Evolutionary conservation across 2,888 invertebrate species (phyloP), one percentile per base, ranked within the genome.

Genomic region (Linnaemya tessellans): DNA sequence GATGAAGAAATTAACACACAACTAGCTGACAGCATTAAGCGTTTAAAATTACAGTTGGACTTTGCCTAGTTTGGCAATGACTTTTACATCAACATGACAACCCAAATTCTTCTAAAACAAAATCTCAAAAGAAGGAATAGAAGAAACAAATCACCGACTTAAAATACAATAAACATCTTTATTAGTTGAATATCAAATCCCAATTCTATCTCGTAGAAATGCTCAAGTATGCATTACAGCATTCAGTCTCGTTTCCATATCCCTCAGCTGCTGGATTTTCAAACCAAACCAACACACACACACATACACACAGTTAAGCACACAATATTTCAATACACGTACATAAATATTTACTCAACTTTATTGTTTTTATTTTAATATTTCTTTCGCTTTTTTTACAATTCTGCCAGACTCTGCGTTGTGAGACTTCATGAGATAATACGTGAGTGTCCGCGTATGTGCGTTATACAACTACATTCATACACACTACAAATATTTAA

Each of bases 171-270:
- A 13, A 54, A 54, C 22, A 22, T 22, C 11, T 54, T 22, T 54
- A 22, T 20, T 54, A 54, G 54, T 54, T 20, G 3, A 54, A 54
- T 30, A 54, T 20, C 13, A 51, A 22, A 22, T 46, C 46, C 3
- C 46, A 13, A 22, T 22, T 18, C 38, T 22, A 30, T 30, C 22
- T n/a, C 20, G 11, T 4, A 43, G 3, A 20, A 20, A 51, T 20
- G 18, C 20, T 9, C 25, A 58, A 22, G 41, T 1, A 58, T 71
- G 56, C 43, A 7, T 46, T 20, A 73, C n/a, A 73, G 30, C 7
- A 73, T 73, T 62, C 60, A 35, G 46, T 46, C 49, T 73, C 46
- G 60, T 73, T 73, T 62, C 46, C 73, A 49, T 73, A 30, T 15
- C 73, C 60, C 9, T 11, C 3, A 51, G 74, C 18, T 51, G 43